A percentile compares a stretch with the other conserved stretches of the same genome.
phyloP scores from a whole-genome alignment of 2,113 vertebrate genomes.

The Tenrec ecaudatus region DNA sequence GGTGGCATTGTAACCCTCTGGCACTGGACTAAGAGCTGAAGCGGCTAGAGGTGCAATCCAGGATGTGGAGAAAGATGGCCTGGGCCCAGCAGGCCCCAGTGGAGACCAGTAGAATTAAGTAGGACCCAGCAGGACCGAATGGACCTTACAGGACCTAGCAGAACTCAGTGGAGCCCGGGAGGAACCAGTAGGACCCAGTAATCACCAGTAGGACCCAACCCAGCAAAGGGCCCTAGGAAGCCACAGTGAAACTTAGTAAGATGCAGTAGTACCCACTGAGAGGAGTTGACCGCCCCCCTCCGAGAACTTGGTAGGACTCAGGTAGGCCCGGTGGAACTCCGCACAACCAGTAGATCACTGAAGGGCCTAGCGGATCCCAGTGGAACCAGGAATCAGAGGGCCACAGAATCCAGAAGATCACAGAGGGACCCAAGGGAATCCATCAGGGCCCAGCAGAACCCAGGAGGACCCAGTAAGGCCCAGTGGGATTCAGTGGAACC shows the following conservation, averaged over 20 bases:
- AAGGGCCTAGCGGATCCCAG: too few species aligned
- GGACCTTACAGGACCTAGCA: too few species aligned
- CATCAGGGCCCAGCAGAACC: not conserved
- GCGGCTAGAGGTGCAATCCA: not conserved
- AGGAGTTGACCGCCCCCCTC: not conserved
- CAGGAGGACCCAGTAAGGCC: not conserved
- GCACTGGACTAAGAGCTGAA: not conserved
- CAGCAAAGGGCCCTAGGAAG: not conserved
- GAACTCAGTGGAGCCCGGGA: too few species aligned
- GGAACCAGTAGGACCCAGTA: not conserved
- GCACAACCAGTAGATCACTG: too few species aligned
- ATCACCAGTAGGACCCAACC: not conserved
- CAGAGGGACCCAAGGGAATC: not conserved
- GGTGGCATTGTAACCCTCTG: not conserved
- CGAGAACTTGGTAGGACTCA: not conserved
- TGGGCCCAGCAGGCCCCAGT: not conserved
- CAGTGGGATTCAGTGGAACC: not conserved
- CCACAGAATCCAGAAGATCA: too few species aligned
- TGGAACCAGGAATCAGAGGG: too few species aligned
- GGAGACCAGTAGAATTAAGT: not conserved
- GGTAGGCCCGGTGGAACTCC: not conserved
- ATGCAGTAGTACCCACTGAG: not conserved
- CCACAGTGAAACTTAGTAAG: not conserved
- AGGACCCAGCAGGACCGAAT: not conserved
- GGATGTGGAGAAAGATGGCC: not conserved